These are phyloP conservation scores for Mola mola DNA, from an alignment of 2,113 vertebrate genomes.

Conservation along the genomic window DNA sequence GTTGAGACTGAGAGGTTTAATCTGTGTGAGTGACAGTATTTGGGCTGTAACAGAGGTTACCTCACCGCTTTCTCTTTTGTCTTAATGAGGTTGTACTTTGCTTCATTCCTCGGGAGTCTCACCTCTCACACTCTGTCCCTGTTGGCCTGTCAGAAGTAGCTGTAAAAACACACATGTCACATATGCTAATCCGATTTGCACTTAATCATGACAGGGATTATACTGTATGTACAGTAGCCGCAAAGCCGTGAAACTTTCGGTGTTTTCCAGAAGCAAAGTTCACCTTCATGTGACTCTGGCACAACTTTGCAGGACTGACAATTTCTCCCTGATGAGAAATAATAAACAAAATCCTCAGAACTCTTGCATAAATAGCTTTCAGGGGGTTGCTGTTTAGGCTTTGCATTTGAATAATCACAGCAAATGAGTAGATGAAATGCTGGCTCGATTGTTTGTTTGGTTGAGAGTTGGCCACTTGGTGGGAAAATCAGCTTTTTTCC, in stretches of 20 bases:
- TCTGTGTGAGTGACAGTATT: slow-evolving; percentile 74
- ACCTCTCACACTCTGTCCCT: slow-evolving; percentile 66
- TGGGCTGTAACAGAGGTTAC: slow-evolving; percentile 73
- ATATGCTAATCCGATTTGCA: slow-evolving; percentile 78
- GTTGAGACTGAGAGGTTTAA: slow-evolving; percentile 74
- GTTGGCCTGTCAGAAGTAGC: slow-evolving; percentile 68
- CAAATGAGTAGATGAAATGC: slow-evolving; percentile 65
- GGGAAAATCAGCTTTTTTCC: slow-evolving; percentile 37
- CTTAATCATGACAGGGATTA: slow-evolving; percentile 82
- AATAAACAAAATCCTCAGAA: slow-evolving; percentile 64
- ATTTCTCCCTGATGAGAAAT: slow-evolving; percentile 67
- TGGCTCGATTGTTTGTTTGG: slow-evolving; percentile 51
- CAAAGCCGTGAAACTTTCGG: slow-evolving; percentile 67
- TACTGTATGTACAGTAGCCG: slow-evolving; percentile 63
- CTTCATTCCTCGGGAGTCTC: slow-evolving; percentile 66
- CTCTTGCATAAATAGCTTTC: slow-evolving; percentile 69
- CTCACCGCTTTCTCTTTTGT: slow-evolving; percentile 61
- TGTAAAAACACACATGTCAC: slow-evolving; percentile 73
- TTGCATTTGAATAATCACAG: slow-evolving; percentile 50
- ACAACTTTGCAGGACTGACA: slow-evolving; percentile 40
- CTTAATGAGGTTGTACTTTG: slow-evolving; percentile 76
- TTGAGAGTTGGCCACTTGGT: slow-evolving; percentile 35
- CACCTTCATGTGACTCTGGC: slow-evolving; percentile 50
- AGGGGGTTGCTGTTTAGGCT: slow-evolving; percentile 24
- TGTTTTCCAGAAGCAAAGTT: slow-evolving; percentile 64